Conservation (phyloP, 2,888 invertebrate species). For the Thelaira solivaga region DNA sequence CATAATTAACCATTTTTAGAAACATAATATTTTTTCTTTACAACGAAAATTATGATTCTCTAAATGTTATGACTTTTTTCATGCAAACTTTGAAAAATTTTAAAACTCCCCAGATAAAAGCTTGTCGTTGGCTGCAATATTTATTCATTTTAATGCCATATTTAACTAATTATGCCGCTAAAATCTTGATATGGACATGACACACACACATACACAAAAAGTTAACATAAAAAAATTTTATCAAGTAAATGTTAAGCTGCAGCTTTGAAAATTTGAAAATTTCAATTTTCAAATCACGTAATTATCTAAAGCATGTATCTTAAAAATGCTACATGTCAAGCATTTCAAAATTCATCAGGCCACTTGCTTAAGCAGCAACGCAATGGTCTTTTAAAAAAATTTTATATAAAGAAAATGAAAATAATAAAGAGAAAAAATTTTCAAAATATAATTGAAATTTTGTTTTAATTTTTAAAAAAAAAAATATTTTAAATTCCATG, state of each 20-base stretch:
- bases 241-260: conserved; percentile 2
- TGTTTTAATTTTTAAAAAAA: too few species aligned
- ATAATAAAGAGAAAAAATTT: neutral
- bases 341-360: conserved; percentile 39
- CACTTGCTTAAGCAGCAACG: neutral
- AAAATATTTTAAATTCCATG: too few species aligned
- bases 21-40: conserved; percentile 14
- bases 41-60: too few species aligned
- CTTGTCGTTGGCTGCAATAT: conserved; percentile 28
- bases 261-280: neutral
- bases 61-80: conserved; percentile 19
- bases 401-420: neutral
- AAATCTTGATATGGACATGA: conserved; percentile 42
- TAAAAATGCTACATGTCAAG: conserved; percentile 56
- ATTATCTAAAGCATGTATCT: conserved; percentile 60
- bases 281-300: conserved; percentile 59
- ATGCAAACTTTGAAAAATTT: neutral
- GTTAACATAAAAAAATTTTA: conserved; percentile 7
- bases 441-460: neutral
- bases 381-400: neutral
- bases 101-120: conserved; percentile 28
- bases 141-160: conserved; percentile 44
- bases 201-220: neutral
- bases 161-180: conserved; percentile 49
- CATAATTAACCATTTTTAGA: conserved; percentile 44